Evolutionary conservation across 2,797 vertebrate genomes (phyloP).

Genomic region (Ctenopoma multispine): DNA sequence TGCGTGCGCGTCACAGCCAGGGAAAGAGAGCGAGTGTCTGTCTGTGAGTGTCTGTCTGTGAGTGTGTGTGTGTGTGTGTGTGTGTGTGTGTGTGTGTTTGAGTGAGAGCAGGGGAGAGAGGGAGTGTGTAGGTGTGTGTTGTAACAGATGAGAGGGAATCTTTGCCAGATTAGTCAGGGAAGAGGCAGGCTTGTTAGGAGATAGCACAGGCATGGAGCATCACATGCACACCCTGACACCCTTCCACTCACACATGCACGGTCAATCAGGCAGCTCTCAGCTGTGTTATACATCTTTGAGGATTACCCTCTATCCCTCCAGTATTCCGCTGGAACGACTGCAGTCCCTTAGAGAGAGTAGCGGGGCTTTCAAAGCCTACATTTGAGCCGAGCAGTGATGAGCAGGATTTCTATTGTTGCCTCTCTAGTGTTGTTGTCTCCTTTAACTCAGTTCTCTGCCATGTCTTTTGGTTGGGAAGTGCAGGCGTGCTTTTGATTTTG

Average conservation of each 20-base stretch:
- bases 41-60: constrained; percentile 26
- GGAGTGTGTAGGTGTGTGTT: constrained; percentile 71
- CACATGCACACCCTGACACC: constrained; percentile 60
- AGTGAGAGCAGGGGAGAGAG: constrained; percentile 23
- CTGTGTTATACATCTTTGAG: constrained; percentile 81
- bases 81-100: constrained; percentile 35
- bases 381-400: constrained; percentile 85
- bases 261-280: constrained; percentile 61
- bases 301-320: constrained; percentile 80
- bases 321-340: constrained; percentile 78
- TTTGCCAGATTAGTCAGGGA: constrained; percentile 81
- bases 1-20: constrained; percentile 12
- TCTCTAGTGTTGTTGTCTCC: constrained; percentile 60
- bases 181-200: constrained; percentile 83
- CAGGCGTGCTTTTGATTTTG: constrained; percentile 15
- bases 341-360: constrained; percentile 82
- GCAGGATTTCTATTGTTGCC: constrained; percentile 78
- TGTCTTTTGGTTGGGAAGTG: constrained; percentile 66
- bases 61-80: constrained; percentile 30
- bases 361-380: constrained; percentile 78
- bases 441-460: constrained; percentile 61
- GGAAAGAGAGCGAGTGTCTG: constrained; percentile 39
- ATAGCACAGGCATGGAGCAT: constrained; percentile 83
- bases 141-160: constrained; percentile 80
- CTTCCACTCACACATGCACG: constrained; percentile 56